Base-by-base conservation (phyloP, 2,797 vertebrate genomes). In the Lepidocolaptes lacrymiger region DNA sequence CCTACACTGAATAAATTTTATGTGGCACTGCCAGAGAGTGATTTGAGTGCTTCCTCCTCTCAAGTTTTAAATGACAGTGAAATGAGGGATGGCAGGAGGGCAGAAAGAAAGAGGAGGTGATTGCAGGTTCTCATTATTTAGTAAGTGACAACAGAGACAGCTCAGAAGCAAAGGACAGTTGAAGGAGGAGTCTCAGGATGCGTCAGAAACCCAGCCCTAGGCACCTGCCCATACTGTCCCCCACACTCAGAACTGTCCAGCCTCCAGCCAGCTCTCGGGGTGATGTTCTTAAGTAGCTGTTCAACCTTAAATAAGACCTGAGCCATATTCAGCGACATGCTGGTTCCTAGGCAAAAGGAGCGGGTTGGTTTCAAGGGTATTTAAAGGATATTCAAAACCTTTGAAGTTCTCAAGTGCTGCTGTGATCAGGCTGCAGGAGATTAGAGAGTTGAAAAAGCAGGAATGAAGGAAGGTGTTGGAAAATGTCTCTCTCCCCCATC, bases 21-120 rank as follows among this genome's bases (percentile, higher is more conserved):
- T 36, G 54, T 69, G 39, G 24, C 37, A 23, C n/a, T 85, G 46
- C 37, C 52, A 39, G 41, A 36, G 48, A 69, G 49, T 41, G 3
- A 52, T 66, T 83, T 77, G 76, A 83, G 37, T 64, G 41, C 22
- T 89, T 74, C 19, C 16, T 91, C 32, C 67, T 87, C 52, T 68
- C 7, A 80, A 72, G 36, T 71, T 84, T 71, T 54, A 83, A 67
- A 49, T 74, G 44, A 36, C 37, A 85, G 32, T 43, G 58, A 59
- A 71, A 55, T 46, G 36, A 78, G 43, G 52, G 34, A 49, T 28
- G 13, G 75, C 36, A 58, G 56, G 72, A 83, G 37, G 56, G 52
- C 49, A 77, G 83, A 80, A 74, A 71, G 51, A 28, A 79, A 51
- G 18, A 73, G 27, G 11, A 85, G 24, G 28, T 78, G 77, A 16